Evolutionary conservation across 2,797 vertebrate genomes (phyloP), one percentile per base, ranked within the genome.

Genomic region (Halcyon leucocephala): DNA sequence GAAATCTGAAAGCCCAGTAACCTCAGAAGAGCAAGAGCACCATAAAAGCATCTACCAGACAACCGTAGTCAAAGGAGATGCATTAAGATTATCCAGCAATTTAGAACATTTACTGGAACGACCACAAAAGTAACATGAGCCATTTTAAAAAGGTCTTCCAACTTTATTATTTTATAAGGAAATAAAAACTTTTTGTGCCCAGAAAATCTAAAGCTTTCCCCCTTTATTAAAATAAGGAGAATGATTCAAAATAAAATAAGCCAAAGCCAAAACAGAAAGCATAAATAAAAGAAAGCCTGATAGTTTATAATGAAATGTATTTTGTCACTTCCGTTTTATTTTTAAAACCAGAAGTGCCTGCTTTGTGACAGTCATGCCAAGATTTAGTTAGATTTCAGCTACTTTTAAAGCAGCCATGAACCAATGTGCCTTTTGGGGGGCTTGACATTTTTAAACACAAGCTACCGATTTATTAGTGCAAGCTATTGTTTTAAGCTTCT

Each of bases 1-100:
- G 28, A 95, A 95, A 90, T 93, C 69, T 96, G 94, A 97, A 97
- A 97, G 90, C 93, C 88, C 83, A 35, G 77, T 94, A 97, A 90
- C 78, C 79, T 96, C 97, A 84, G 52, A 44, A 66, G 91, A 96
- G 78, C 88, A 87, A 93, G 79, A 93, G 82, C 61, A 89, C 58
- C 93, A 86, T 95, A 96, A 98, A 98, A 97, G 82, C 93, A 84
- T 82, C 94, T 93, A 46, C 74, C 86, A 95, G 84, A 86, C 26
- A 88, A 54, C 66, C 69, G 51, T 48, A 91, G 54, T 88, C 57
- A 86, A 91, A 90, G 66, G 9, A 88, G 89, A 86, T 92, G 76
- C 83, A 89, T 97, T 96, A 96, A 94, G 78, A 88, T 93, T 91
- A 90, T 83, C 90, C 51, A 74, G 60, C 46, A 81, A 77, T 97